A percentile compares a stretch with the other conserved stretches of the same genome.
phyloP scores from a whole-genome alignment of 2,797 vertebrate genomes.

The Glyptemys insculpta region DNA sequence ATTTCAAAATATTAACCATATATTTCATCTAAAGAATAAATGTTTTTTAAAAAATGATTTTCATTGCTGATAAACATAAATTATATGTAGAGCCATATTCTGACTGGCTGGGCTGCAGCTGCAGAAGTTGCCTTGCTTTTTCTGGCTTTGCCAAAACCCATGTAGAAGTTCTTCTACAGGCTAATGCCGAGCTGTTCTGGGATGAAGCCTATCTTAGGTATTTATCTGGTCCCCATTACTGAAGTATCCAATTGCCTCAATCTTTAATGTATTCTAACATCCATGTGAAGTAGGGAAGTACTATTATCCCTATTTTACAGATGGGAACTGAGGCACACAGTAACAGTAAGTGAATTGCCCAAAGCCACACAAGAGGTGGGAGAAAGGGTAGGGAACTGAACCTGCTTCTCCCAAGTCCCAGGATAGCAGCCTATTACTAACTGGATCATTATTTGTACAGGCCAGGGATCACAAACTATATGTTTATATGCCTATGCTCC shows the following conservation, averaged over 20 bases:
- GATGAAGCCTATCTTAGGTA: conserved; percentile 18
- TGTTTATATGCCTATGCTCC: conserved; percentile 32
- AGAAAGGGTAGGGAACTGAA: conserved; percentile 17
- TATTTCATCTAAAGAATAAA: neutral
- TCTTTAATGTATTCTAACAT: neutral
- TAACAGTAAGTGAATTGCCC: conserved; percentile 1
- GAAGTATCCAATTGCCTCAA: neutral
- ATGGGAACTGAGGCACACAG: neutral
- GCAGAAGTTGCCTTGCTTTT: neutral
- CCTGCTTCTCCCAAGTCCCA: conserved; percentile 8
- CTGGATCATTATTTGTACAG: neutral
- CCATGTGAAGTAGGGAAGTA: neutral
- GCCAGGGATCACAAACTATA: neutral
- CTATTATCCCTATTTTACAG: neutral
- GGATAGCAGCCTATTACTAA: neutral
- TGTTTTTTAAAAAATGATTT: neutral
- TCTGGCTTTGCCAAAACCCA: neutral
- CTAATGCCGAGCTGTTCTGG: neutral
- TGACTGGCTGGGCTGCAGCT: neutral
- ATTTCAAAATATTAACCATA: neutral
- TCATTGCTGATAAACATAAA: neutral
- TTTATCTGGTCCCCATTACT: neutral
- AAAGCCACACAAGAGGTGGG: conserved; percentile 6
- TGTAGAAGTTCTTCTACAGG: neutral
- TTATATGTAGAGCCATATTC: neutral